Evolutionary conservation across 2,797 vertebrate species (phyloP).

Genomic region (Syngnathus rostellatus): DNA sequence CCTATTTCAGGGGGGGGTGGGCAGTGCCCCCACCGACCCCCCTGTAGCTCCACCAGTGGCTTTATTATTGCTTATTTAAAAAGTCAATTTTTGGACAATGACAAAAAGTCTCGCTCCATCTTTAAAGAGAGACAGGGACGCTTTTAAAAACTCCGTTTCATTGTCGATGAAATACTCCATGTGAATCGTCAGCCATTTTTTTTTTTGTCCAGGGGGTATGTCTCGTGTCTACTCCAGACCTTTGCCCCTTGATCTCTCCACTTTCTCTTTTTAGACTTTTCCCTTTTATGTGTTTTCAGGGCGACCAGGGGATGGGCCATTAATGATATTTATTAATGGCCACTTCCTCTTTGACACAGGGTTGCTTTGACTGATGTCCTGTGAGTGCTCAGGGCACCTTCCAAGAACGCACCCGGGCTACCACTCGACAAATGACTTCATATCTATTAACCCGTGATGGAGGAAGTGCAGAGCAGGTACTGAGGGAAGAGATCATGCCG

Average conservation of each 20-base stretch:
- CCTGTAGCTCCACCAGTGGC: too few species aligned
- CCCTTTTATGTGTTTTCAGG: conserved; percentile 54
- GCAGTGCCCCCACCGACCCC: too few species aligned
- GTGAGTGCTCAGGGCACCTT: conserved; percentile 66
- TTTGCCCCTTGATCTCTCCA: conserved; percentile 55
- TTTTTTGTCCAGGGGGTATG: conserved; percentile 41
- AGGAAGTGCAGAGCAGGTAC: conserved; percentile 57
- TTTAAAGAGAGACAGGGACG: too few species aligned
- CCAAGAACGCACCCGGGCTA: conserved; percentile 60
- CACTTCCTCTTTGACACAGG: conserved; percentile 52
- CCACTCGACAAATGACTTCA: conserved; percentile 68
- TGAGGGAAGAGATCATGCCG: conserved; percentile 50
- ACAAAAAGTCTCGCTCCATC: too few species aligned
- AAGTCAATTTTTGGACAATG: too few species aligned
- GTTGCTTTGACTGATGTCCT: conserved; percentile 60
- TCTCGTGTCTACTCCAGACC: conserved; percentile 41
- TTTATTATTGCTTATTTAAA: too few species aligned
- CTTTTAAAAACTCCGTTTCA: conserved; percentile 19
- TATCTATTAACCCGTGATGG: conserved; percentile 69
- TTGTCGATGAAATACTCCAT: conserved; percentile 21
- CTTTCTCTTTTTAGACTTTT: conserved; percentile 42
- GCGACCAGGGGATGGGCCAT: conserved; percentile 65
- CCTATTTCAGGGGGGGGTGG: too few species aligned
- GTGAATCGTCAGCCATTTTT: conserved; percentile 21
- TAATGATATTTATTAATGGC: conserved; percentile 71